A percentile compares a stretch with the other conserved stretches of the same genome.
phyloP scores from a whole-genome alignment of 2,113 vertebrate genomes.

The Oncorhynchus clarkii region DNA sequence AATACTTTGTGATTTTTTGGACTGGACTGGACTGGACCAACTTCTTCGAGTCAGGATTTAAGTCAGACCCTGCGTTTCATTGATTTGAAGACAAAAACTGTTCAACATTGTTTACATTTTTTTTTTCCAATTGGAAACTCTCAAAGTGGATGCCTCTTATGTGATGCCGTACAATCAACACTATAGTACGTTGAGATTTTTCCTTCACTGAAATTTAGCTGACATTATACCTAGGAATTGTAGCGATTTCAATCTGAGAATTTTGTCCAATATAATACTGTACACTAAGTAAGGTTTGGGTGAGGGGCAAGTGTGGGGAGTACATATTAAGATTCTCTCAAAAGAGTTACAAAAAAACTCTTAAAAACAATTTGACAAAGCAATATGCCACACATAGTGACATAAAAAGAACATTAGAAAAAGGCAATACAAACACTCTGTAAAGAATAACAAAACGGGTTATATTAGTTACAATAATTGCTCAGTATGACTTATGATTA shows the following conservation, averaged over 20 bases:
- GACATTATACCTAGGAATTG: background rate
- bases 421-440: slow-evolving; percentile 20
- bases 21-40: background rate
- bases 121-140: no score
- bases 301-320: background rate
- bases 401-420: slow-evolving; percentile 19
- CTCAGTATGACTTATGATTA: slow-evolving; percentile 13
- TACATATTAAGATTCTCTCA: background rate
- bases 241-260: background rate
- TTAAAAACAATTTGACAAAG: background rate
- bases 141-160: background rate
- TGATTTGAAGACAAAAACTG: background rate
- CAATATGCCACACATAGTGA: slow-evolving; percentile 4
- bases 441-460: slow-evolving; percentile 21
- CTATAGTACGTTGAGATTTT: background rate
- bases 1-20: background rate
- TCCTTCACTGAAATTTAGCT: background rate
- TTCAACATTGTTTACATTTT: background rate
- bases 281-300: background rate
- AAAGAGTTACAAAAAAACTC: background rate
- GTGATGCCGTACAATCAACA: background rate
- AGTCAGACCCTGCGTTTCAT: slow-evolving; percentile 2
- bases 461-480: slow-evolving; percentile 19
- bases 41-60: background rate
- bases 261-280: background rate